phyloP scores from a whole-genome alignment of 2,888 invertebrate species.

The Netelia inedita region DNA sequence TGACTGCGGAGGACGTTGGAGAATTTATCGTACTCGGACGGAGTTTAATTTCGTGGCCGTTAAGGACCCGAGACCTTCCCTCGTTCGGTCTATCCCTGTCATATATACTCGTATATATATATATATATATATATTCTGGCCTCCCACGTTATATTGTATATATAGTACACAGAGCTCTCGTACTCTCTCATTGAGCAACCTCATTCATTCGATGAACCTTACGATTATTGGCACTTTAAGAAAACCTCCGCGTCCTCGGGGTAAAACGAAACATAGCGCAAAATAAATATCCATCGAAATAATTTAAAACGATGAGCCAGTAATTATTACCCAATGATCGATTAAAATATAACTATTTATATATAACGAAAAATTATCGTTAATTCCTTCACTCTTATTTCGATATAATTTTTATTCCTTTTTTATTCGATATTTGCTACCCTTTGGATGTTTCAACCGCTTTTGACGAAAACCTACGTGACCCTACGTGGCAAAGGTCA shows the following conservation, averaged over 20 bases:
- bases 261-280: background rate
- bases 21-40: conserved; percentile 78
- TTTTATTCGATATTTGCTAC: background rate
- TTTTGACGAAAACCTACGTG: background rate
- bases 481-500: conserved; percentile 26
- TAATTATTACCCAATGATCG: background rate
- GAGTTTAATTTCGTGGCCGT: conserved; percentile 77
- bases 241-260: background rate
- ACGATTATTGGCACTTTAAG: conserved; percentile 34
- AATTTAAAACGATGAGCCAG: background rate
- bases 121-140: background rate
- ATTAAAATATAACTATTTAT: background rate
- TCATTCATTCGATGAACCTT: conserved; percentile 47
- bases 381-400: background rate
- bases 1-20: conserved; percentile 77
- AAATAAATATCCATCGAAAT: background rate
- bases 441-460: background rate
- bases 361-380: background rate
- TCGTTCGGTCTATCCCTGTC: conserved; percentile 40
- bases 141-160: too few relatives aligned
- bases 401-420: background rate
- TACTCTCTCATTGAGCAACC: conserved; percentile 40
- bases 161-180: conserved; percentile 3
- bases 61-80: conserved; percentile 63
- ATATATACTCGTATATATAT: conserved; percentile 12